Base-by-base conservation (phyloP, 2,888 invertebrate species). In the Synergus itoensis region DNA sequence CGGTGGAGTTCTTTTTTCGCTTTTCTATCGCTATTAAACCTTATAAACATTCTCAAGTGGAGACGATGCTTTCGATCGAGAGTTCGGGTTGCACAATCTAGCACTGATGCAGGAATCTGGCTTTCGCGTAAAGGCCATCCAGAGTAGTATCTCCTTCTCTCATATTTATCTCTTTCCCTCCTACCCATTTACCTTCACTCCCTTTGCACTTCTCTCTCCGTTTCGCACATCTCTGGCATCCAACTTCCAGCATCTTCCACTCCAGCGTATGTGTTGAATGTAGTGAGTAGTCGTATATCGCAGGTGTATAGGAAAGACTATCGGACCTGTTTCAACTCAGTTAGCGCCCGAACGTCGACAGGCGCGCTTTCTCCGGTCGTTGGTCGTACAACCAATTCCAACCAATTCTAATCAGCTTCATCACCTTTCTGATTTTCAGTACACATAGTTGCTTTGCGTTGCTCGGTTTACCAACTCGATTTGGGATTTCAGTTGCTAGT, bases 271-370 rank as follows among this genome's bases (percentile, higher is more conserved):
- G 53, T 73, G 73, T 36, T 21, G 43, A 48, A 76, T 80, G 80
- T 73, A 80, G 21, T 48, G 77, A 77, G 77, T 5, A 18, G 53
- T 14, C 45, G 45, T 57, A 57, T 14, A 62, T 65, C 80, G 81
- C 88, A 88, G 88, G 88, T 88, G 88, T 88, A 86, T 77, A 81
- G 80, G 84, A 80, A 76, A 81, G 85, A 43, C 82, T 84, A 82
- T 81, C 82, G 77, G 81, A 84, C 82, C 83, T 84, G 86, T 82
- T 86, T 83, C 78, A 75, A 82, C 81, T 88, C 87, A 87, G 89
- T 89, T 81, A 80, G 83, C 85, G 86, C 85, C 83, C 84, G 86
- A 83, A 84, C 85, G 88, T 86, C 84, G 84, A 81, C 83, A 81
- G 84, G 84, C 85, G 85, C 80, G 85, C 86, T 82, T 80, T 81